Percentiles rank a stretch among this genome's conserved stretches.
Conservation (phyloP, 2,888 invertebrate genomes). For the Trichopoda pennipes region DNA sequence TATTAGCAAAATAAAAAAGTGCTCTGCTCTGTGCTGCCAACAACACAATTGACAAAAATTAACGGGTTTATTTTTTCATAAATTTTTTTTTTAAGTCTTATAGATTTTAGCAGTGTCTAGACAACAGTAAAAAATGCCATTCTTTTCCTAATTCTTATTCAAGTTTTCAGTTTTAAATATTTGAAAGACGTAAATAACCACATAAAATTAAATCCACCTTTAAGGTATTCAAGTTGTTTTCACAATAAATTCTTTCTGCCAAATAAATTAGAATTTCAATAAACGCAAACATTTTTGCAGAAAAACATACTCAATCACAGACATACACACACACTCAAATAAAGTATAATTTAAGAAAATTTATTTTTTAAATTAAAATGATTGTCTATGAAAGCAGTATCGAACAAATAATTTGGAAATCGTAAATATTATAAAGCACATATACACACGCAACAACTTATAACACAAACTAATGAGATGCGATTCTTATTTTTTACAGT, state of each 20-base stretch:
- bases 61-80: too few species aligned
- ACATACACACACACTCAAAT: background rate
- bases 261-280: conserved; percentile 51
- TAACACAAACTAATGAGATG: conserved; percentile 63
- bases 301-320: background rate
- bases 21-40: too few species aligned
- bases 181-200: background rate
- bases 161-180: background rate
- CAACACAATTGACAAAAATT: too few species aligned
- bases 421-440: conserved; percentile 5
- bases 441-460: background rate
- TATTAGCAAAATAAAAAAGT: too few species aligned
- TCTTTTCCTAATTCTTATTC: background rate
- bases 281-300: conserved; percentile 30
- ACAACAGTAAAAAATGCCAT: background rate
- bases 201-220: conserved; percentile 25
- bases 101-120: background rate
- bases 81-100: too few species aligned
- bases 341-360: conserved; percentile 59
- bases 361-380: conserved; percentile 41
- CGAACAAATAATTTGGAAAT: conserved; percentile 45
- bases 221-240: conserved; percentile 34
- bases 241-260: conserved; percentile 39
- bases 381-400: conserved; percentile 35
- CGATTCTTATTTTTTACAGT: conserved; percentile 41